Base-by-base conservation (phyloP, 2,888 invertebrate genomes). In the Autographa pulchrina region DNA sequence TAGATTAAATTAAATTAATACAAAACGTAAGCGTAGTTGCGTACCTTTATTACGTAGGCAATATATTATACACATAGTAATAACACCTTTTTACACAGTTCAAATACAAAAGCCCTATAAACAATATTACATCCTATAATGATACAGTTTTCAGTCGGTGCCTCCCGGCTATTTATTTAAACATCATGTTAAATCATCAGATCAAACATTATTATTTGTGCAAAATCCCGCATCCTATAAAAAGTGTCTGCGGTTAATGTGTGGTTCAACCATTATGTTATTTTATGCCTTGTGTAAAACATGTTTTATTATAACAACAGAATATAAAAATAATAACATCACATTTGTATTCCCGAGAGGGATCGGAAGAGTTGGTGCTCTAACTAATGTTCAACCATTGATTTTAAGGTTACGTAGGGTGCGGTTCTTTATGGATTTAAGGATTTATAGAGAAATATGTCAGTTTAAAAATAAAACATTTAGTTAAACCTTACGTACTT, bases 131-230 rank as follows among this genome's bases (percentile, higher is more conserved):
- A 56, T 56, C 13, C 11, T 1, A 56, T 9, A 35, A 54, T 25
- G 25, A 25, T 1, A 13, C 20, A 56, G 25, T 5, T 25, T 56
- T 9, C 11, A 56, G 25, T 18, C 48, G 6, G 20, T 18, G 54
- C 54, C 20, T 20, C 11, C 54, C 18, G 54, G 54, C 54, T 25
- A 56, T 56, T 56, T 25, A 25, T 56, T 56, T 48, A 25, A 56
- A 60, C 60, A 60, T 60, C 35, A 60, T 25, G 16, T 35, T 60
- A 60, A 60, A 35, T 35, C 31, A 35, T 18, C 54, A 56, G 20
- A 56, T 56, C 54, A 56, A 56, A 56, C 11, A 56, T 56, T 9
- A 56, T 56, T 25, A 56, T 56, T 13, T 56, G 25, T 13, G 20
- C 25, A 56, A 25, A 56, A 25, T 13, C 13, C 20, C 25, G 54